Base-by-base conservation (phyloP, 2,888 invertebrate species). In the Rhagonycha lutea region DNA sequence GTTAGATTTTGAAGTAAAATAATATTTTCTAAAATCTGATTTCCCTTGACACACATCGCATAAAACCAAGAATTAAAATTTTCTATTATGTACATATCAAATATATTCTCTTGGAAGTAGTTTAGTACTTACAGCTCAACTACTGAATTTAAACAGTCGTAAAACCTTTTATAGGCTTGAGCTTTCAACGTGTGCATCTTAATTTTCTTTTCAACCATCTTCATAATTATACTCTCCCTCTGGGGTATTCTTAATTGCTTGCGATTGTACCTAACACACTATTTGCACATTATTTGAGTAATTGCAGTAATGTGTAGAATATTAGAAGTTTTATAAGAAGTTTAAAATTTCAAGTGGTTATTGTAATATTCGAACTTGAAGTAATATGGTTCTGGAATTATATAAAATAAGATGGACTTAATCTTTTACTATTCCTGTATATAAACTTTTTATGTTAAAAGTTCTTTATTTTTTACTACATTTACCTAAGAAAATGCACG, bases 161-260 rank as follows among this genome's bases (percentile, higher is more conserved):
- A 86, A 86, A 86, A 84, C 80, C 85, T 85, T 86, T 86, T 86
- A 86, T 86, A 86, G 86, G 85, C 85, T 77, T 80, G 84, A 82
- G 86, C 86, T 86, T 86, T 86, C 85, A 86, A 82, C 85, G 84
- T 85, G 85, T 84, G 83, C 83, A 85, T 82, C 84, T 83, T 84
- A 86, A 85, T 85, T 85, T 82, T 83, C 85, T 83, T 81, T 83
- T 81, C 84, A 84, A 81, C 85, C 83, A 85, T 86, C 83, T 84
- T 82, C 84, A 84, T 85, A 86, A 86, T 86, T 86, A 85, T 84
- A 85, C 84, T 84, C 84, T 84, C 84, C 84, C 85, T 84, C 85
- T 79, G 78, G 83, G 84, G 85, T 82, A 82, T 81, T 80, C 81
- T 83, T 83, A 84, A 85, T 84, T 84, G 82, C 82, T 81, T 80